Conservation (phyloP, 64 coral and sea anemone genomes). For the Catalaphyllia jardinei region DNA sequence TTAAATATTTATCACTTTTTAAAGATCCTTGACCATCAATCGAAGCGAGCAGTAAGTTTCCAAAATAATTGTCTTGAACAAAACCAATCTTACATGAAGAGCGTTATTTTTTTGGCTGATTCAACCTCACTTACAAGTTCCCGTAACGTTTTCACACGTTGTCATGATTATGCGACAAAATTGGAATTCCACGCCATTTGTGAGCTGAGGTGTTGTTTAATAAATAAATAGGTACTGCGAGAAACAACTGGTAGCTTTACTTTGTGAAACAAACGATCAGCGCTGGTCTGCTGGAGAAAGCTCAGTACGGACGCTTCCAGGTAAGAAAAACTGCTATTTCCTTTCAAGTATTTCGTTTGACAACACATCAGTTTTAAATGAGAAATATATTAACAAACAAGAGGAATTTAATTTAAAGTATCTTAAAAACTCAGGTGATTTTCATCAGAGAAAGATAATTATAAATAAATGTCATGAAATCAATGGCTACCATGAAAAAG, state of each 20-base stretch:
- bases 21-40: constrained; percentile 2
- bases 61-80: background rate
- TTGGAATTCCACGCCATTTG: constrained; percentile 36
- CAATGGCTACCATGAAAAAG: background rate
- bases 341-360: background rate
- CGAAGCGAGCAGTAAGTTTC: background rate
- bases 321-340: background rate
- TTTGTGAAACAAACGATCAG: background rate
- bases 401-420: background rate
- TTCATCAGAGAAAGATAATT: constrained; percentile 1
- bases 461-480: constrained; percentile 24
- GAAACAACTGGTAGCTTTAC: constrained; percentile 23
- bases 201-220: constrained; percentile 44
- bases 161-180: constrained; percentile 46
- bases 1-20: constrained; percentile 22
- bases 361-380: background rate
- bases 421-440: background rate
- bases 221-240: constrained; percentile 22
- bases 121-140: background rate
- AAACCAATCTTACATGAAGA: background rate
- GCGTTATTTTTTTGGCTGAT: constrained; percentile 4
- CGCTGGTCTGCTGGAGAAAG: background rate
- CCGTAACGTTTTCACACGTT: background rate
- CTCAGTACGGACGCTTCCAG: background rate
- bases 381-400: background rate